Evolutionary conservation across 2,888 invertebrate species (phyloP).

Genomic region (Serripes groenlandicus): DNA sequence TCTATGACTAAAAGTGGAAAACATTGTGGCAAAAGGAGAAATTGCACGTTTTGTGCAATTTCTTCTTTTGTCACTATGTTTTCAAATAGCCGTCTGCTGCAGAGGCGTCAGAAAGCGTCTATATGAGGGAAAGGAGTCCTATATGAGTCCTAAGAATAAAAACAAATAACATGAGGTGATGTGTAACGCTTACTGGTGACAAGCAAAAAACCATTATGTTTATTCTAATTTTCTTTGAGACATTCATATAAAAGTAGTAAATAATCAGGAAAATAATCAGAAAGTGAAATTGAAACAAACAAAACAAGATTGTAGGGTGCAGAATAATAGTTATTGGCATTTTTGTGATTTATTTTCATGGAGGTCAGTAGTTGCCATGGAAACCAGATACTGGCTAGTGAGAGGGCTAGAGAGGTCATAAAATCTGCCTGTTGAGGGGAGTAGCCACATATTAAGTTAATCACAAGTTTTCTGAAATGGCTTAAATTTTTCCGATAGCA

Average conservation of each 20-base stretch:
- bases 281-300: slow-evolving; percentile 69
- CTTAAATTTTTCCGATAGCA: slow-evolving; percentile 59
- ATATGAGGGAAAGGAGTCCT: too few relatives aligned
- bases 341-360: slow-evolving; percentile 69
- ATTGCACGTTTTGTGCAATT: too few relatives aligned
- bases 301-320: slow-evolving; percentile 60
- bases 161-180: too few relatives aligned
- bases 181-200: too few relatives aligned
- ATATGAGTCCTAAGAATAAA: too few relatives aligned
- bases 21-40: too few relatives aligned
- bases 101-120: too few relatives aligned
- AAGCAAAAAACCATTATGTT: too few relatives aligned
- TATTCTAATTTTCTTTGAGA: too few relatives aligned
- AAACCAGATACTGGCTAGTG: slow-evolving; percentile 65
- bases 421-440: slow-evolving; percentile 61
- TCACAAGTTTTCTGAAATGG: slow-evolving; percentile 58
- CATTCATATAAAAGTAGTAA: slow-evolving; percentile 46
- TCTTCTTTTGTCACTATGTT: too few relatives aligned
- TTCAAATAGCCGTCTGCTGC: too few relatives aligned
- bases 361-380: slow-evolving; percentile 67
- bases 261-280: slow-evolving; percentile 59
- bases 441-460: slow-evolving; percentile 67
- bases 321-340: slow-evolving; percentile 70
- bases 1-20: too few relatives aligned
- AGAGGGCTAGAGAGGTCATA: slow-evolving; percentile 62